These are phyloP conservation scores for Hypotaenidia philippensis DNA, from an alignment of 2,797 vertebrate genomes.

Conservation along the genomic window DNA sequence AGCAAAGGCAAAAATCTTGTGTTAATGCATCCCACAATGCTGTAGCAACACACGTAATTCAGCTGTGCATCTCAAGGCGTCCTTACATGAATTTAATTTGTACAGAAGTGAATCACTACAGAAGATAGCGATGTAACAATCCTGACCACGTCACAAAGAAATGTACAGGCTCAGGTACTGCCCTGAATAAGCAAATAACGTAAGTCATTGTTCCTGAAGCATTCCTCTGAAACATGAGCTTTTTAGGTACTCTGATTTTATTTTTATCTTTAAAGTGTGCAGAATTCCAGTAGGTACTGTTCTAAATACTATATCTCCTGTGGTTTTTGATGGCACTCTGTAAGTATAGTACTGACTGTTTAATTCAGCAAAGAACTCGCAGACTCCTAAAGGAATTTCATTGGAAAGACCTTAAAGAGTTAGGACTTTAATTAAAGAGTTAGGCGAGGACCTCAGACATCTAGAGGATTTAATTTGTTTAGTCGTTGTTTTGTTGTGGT, in stretches of 20 bases:
- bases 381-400: not conserved
- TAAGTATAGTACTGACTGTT: not conserved
- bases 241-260: not conserved
- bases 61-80: not conserved
- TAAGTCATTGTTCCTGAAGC: not conserved
- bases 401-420: not conserved
- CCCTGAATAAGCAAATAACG: not conserved
- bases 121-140: not conserved
- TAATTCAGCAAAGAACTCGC: not conserved
- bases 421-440: not conserved
- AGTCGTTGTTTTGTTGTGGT: not conserved
- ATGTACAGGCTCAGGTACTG: accelerated
- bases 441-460: not conserved
- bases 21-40: not conserved
- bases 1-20: not conserved
- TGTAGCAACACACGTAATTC: not conserved
- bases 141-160: not conserved
- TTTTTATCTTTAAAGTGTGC: not conserved
- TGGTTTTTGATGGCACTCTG: not conserved
- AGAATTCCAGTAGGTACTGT: not conserved
- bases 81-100: not conserved
- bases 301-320: not conserved
- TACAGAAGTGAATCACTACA: not conserved
- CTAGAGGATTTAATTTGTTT: not conserved
- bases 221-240: not conserved